Evolutionary conservation across 64 coral and sea anemone genomes (phyloP).

Genomic region (Dendrophyllia cribrosa): DNA sequence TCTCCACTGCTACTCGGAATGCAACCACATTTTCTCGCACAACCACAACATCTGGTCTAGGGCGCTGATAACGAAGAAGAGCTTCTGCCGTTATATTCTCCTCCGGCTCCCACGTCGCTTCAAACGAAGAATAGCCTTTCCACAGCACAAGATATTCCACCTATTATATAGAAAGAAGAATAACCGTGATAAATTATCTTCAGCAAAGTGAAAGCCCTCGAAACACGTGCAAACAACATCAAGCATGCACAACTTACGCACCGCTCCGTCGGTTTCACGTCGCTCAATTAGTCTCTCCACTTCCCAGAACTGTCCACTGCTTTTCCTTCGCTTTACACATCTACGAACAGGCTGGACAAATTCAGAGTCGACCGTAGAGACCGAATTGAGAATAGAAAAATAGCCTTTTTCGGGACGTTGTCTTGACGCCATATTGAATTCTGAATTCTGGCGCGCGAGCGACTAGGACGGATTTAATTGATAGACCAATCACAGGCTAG

Average conservation of each 20-base stretch:
- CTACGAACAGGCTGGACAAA: background rate
- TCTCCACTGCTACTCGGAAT: constrained; percentile 23
- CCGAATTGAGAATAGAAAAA: background rate
- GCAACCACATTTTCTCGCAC: background rate
- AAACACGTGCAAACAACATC: constrained; percentile 8
- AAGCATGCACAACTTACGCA: constrained; percentile 18
- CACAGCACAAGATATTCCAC: background rate
- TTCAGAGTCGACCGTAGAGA: background rate
- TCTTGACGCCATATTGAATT: background rate
- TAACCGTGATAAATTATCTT: too few species aligned
- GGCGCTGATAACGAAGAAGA: background rate
- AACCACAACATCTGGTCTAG: background rate
- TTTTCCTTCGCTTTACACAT: background rate
- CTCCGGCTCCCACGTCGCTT: background rate
- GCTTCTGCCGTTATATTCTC: background rate
- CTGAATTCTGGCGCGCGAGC: too few species aligned
- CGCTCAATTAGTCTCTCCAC: background rate
- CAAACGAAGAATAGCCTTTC: background rate
- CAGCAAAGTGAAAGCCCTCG: background rate
- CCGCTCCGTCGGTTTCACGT: background rate
- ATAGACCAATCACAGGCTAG: background rate
- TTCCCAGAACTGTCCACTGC: background rate
- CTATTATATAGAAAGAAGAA: background rate
- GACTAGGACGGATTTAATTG: too few species aligned
- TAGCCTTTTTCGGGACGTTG: background rate